These are phyloP conservation scores for Aricia agestis DNA, from an alignment of 1,140 invertebrate genomes.

Conservation along the genomic window DNA sequence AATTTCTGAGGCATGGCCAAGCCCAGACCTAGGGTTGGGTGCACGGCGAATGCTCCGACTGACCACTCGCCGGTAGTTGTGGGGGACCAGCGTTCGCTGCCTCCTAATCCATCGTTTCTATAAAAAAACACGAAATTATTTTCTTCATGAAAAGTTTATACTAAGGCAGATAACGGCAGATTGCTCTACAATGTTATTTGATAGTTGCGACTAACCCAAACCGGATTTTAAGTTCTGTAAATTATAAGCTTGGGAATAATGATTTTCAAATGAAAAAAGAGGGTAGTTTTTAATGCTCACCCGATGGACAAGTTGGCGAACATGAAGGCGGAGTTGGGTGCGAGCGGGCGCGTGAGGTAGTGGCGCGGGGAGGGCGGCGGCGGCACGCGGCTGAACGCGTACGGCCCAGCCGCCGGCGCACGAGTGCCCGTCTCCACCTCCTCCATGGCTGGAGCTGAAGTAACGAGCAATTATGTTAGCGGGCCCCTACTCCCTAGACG, in stretches of 20 bases:
- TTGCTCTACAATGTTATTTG: too few relatives aligned
- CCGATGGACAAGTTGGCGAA: slow-evolving; percentile 88
- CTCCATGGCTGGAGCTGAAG: slow-evolving; percentile 11
- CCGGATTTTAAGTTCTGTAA: too few relatives aligned
- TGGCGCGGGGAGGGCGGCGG: slow-evolving; percentile 87
- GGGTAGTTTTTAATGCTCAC: slow-evolving; percentile 48
- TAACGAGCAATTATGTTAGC: neutral
- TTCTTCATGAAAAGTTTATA: too few relatives aligned
- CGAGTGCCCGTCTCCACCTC: slow-evolving; percentile 79
- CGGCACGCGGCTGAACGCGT: slow-evolving; percentile 92
- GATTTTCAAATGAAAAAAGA: too few relatives aligned
- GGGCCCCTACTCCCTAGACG: too few relatives aligned
- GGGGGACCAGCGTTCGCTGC: slow-evolving; percentile 81
- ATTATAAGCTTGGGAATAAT: too few relatives aligned
- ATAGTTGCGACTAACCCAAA: too few relatives aligned
- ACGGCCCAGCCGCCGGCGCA: slow-evolving; percentile 90
- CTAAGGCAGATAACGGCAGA: too few relatives aligned
- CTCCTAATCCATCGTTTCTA: slow-evolving; percentile 76
- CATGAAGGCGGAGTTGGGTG: slow-evolving; percentile 89
- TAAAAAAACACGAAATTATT: slow-evolving; percentile 19
- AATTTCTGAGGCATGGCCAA: slow-evolving; percentile 86
- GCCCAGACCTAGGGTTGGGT: slow-evolving; percentile 88
- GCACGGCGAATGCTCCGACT: slow-evolving; percentile 94
- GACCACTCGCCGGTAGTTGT: slow-evolving; percentile 96
- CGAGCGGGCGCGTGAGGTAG: slow-evolving; percentile 81